Conservation (phyloP, 1,140 invertebrate species). For the Palaemon carinicauda region DNA sequence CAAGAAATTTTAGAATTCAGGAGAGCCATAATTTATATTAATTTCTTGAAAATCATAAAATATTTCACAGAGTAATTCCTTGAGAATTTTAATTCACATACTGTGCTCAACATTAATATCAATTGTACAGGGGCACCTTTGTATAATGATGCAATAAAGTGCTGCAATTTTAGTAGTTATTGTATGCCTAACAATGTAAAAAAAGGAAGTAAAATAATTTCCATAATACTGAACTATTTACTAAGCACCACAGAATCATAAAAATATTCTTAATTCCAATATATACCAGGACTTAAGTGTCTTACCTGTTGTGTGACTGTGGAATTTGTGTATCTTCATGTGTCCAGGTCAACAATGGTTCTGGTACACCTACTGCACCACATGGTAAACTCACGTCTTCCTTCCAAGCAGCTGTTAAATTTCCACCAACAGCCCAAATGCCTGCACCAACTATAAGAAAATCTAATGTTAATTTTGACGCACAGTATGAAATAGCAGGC, state of each 20-base stretch:
- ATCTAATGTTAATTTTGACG: background rate
- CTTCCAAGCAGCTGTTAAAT: slow-evolving; percentile 67
- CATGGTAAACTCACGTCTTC: slow-evolving; percentile 71
- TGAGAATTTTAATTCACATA: too few species aligned
- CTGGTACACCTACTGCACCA: slow-evolving; percentile 71
- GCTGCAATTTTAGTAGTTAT: background rate
- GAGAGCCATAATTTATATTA: too few species aligned
- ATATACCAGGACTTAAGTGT: background rate
- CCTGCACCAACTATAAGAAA: slow-evolving; percentile 48
- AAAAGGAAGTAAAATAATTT: background rate
- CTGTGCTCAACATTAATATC: too few species aligned
- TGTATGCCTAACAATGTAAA: too few species aligned
- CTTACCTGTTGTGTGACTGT: slow-evolving; percentile 75
- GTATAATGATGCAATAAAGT: too few species aligned
- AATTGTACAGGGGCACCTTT: too few species aligned
- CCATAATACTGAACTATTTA: background rate
- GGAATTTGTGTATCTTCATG: slow-evolving; percentile 63
- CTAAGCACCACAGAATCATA: background rate
- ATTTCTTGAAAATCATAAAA: too few species aligned
- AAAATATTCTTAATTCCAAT: background rate
- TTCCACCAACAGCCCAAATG: slow-evolving; percentile 56
- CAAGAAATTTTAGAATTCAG: too few species aligned
- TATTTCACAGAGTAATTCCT: too few species aligned
- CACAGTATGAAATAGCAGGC: too few species aligned
- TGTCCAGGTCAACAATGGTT: slow-evolving; percentile 54